Conservation (phyloP, 2,888 invertebrate species). For the Temnothorax ravouxi region DNA sequence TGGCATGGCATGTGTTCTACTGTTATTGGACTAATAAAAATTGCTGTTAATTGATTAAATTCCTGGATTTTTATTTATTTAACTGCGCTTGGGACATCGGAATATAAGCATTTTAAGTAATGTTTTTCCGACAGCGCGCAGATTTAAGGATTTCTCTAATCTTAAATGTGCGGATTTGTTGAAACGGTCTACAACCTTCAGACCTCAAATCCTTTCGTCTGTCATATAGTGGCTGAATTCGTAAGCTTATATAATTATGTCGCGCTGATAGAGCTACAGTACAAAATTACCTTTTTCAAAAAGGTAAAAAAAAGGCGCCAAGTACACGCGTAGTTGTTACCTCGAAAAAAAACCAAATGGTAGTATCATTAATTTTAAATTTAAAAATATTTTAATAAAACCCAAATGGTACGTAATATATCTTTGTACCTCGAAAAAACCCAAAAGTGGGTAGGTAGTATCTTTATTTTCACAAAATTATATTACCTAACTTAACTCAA, state of each 20-base stretch:
- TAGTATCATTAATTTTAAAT: too few relatives aligned
- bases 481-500: too few relatives aligned
- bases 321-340: too few relatives aligned
- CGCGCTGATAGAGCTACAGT: conserved; percentile 21
- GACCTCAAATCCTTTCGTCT: conserved; percentile 8
- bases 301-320: too few relatives aligned
- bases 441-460: too few relatives aligned
- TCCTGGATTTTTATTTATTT: background rate
- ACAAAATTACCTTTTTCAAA: too few relatives aligned
- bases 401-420: too few relatives aligned
- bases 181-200: conserved; percentile 20
- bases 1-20: background rate
- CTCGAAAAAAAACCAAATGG: too few relatives aligned
- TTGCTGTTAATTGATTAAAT: conserved; percentile 3
- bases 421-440: too few relatives aligned
- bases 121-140: background rate
- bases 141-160: background rate
- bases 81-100: background rate
- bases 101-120: background rate
- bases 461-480: too few relatives aligned
- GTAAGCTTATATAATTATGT: conserved; percentile 44
- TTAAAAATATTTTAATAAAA: too few relatives aligned
- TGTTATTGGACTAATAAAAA: conserved; percentile 20
- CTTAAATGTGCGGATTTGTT: background rate
- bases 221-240: conserved; percentile 15